Conservation (phyloP, 2,888 invertebrate genomes). For the Archaeoteleia sp. region DNA sequence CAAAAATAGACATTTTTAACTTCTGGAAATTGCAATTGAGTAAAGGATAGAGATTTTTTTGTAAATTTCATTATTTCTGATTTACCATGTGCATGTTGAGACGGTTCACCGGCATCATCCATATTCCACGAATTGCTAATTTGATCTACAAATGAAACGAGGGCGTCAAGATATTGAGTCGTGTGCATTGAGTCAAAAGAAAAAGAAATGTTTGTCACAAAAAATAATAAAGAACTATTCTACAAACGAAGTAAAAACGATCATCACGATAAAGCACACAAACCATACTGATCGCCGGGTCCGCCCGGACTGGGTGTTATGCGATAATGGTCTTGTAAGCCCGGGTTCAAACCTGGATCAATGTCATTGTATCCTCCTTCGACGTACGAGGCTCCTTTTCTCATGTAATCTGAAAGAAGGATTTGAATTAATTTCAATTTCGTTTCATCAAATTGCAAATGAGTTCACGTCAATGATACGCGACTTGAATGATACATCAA, state of each 20-base stretch:
- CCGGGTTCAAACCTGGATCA: conserved; percentile 75
- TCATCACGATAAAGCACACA: conserved; percentile 53
- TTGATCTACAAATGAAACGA: conserved; percentile 66
- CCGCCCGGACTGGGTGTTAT: conserved; percentile 81
- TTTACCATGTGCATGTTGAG: conserved; percentile 73
- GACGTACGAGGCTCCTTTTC: conserved; percentile 76
- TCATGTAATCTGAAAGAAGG: conserved; percentile 76
- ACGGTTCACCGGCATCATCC: conserved; percentile 73
- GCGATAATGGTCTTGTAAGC: conserved; percentile 77
- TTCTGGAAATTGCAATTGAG: too few relatives aligned
- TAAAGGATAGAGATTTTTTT: neutral
- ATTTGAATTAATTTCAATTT: neutral
- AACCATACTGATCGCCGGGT: conserved; percentile 79
- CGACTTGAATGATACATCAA: too few relatives aligned
- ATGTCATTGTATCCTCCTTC: conserved; percentile 82
- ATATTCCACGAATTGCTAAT: conserved; percentile 75
- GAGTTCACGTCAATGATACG: too few relatives aligned
- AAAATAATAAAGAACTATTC: conserved; percentile 19
- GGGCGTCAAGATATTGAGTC: conserved; percentile 14
- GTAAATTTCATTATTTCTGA: conserved; percentile 2
- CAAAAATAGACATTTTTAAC: too few relatives aligned
- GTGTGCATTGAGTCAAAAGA: neutral
- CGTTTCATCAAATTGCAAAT: too few relatives aligned
- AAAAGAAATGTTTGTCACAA: neutral
- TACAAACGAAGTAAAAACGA: too few relatives aligned